phyloP scores from a whole-genome alignment of 2,113 vertebrate genomes.

The Talpa occidentalis region DNA sequence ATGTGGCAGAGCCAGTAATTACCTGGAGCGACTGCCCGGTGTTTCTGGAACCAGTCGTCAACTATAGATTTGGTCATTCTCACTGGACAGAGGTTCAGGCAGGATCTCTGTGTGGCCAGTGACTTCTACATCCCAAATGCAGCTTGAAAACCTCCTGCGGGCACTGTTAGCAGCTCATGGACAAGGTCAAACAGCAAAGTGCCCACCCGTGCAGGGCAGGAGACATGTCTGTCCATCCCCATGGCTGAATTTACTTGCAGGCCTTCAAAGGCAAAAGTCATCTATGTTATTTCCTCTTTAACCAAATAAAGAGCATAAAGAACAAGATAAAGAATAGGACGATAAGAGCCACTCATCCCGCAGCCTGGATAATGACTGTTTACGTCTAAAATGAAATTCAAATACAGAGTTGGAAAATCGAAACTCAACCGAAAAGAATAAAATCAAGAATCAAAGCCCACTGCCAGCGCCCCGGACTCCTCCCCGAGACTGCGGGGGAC shows the following conservation, averaged over 20 bases:
- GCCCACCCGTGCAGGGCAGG: neutral
- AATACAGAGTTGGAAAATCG: neutral
- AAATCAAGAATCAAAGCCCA: neutral
- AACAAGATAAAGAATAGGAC: neutral
- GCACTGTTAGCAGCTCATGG: neutral
- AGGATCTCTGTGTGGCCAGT: neutral
- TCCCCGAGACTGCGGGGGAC: fast-evolving
- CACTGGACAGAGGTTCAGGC: neutral
- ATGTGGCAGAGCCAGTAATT: neutral
- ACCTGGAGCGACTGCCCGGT: neutral
- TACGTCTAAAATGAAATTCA: neutral
- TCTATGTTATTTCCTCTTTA: neutral
- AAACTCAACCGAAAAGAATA: neutral
- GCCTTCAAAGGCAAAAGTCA: conserved; percentile 12
- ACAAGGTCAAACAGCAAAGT: neutral
- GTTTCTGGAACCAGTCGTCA: neutral
- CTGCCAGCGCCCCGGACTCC: neutral
- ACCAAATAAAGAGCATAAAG: neutral
- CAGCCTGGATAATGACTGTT: neutral
- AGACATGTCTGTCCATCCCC: neutral
- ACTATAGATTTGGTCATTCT: neutral
- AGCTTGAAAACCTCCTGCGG: neutral
- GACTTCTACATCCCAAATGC: neutral
- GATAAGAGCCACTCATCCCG: neutral
- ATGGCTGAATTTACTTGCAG: neutral